Base-by-base conservation (phyloP, 2,888 invertebrate genomes). In the Andrena hattorfiana region DNA sequence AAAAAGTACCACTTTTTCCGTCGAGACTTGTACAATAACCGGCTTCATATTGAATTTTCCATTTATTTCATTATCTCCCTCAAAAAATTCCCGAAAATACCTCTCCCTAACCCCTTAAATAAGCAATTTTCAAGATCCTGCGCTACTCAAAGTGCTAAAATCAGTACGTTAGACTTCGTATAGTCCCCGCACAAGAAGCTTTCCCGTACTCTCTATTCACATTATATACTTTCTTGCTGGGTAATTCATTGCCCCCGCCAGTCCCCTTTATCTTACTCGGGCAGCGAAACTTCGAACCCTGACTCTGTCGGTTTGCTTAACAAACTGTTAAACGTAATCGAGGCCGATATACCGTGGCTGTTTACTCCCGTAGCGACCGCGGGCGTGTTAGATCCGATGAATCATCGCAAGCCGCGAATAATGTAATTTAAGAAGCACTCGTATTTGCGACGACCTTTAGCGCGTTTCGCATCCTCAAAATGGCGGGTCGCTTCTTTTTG, bases 341-440 rank as follows among this genome's bases (percentile, higher is more conserved):
- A 48, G 56, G 30, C 54, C 68, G 71, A 77, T 85, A 80, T 76
- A 80, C 77, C 74, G 72, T 77, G 73, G 60, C 48, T 83, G 83
- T 83, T 79, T 71, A 64, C 64, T 64, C 62, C 20, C 42, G 26
- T 35, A 70, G 28, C 48, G 67, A n/a, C 63, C 10, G 23, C 35
- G n/a, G 48, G n/a, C 54, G 70, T 59, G 73, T 79, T 83, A 59
- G 48, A 51, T n/a, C 6, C 73, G 79, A 77, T 86, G 88, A 88
- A 85, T 88, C 88, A 87, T 83, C 87, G 62, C 62, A 59, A 69
- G 79, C 80, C 75, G 69, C 76, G 68, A 67, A 84, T 56, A 42
- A 79, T 64, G 84, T 84, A 85, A 88, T 85, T 86, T 81, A 84
- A 80, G 80, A 83, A 59, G 48, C 73, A 69, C 42, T 56, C 26